These are phyloP conservation scores for Acrobasis suavella DNA, from an alignment of 2,888 invertebrate species.

Conservation along the genomic window DNA sequence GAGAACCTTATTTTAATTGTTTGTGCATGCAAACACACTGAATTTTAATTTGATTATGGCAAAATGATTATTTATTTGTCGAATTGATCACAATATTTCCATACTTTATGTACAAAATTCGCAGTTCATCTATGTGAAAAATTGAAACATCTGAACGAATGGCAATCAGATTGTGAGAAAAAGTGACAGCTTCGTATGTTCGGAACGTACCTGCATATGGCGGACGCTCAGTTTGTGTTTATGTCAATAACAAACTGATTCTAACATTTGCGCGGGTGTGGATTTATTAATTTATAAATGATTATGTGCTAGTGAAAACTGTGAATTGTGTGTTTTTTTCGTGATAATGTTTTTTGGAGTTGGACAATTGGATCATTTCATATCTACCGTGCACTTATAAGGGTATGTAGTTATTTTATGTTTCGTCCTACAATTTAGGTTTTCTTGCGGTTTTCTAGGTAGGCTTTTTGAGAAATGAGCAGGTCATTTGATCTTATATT, in stretches of 20 bases:
- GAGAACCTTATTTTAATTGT: neutral
- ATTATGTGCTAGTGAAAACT: conserved; percentile 72
- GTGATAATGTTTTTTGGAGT: conserved; percentile 75
- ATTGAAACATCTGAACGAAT: conserved; percentile 3
- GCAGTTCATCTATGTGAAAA: neutral
- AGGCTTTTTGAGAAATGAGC: neutral
- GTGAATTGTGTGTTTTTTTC: conserved; percentile 71
- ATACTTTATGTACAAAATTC: neutral
- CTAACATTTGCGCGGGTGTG: conserved; percentile 80
- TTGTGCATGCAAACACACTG: neutral
- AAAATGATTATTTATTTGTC: neutral
- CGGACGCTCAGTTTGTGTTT: conserved; percentile 82
- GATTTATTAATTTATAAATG: conserved; percentile 66
- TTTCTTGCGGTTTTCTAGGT: conserved; percentile 38
- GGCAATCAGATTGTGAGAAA: conserved; percentile 13
- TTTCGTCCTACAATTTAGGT: conserved; percentile 57
- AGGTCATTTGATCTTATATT: neutral
- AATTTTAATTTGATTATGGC: neutral
- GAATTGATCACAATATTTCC: neutral
- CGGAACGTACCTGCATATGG: conserved; percentile 80
- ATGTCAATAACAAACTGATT: conserved; percentile 81
- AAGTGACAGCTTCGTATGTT: conserved; percentile 48
- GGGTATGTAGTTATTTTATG: conserved; percentile 75
- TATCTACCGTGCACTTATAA: conserved; percentile 70
- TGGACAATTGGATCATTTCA: conserved; percentile 70